phyloP scores from a whole-genome alignment of 2,113 vertebrate genomes.

The Burhinus oedicnemus region DNA sequence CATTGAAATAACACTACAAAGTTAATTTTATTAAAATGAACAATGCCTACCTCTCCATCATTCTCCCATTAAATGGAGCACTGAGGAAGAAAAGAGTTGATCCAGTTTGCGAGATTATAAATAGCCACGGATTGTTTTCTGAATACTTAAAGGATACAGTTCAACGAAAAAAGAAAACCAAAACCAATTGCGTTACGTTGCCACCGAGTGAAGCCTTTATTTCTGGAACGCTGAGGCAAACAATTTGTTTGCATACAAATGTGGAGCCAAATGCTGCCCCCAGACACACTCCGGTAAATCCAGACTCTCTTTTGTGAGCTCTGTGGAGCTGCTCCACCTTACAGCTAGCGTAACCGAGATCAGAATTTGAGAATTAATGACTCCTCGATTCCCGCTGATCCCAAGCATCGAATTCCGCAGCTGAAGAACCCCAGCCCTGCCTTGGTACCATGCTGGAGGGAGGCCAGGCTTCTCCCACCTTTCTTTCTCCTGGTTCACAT shows the following conservation, averaged over 20 bases:
- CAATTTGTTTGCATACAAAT: not conserved
- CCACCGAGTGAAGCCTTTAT: not conserved
- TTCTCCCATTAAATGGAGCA: not conserved
- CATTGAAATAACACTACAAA: constrained; percentile 13
- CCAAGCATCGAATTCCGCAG: not conserved
- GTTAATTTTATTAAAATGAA: constrained; percentile 66
- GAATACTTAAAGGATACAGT: not conserved
- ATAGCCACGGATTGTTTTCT: not conserved
- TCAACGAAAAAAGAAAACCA: not conserved
- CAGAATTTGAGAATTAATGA: not conserved
- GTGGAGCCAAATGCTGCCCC: not conserved
- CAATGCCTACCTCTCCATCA: not conserved
- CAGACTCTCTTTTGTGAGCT: not conserved
- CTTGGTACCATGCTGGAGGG: not conserved
- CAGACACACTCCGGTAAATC: not conserved
- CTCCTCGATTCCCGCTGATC: not conserved
- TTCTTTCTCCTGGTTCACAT: not conserved
- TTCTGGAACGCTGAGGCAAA: not conserved
- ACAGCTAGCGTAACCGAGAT: not conserved
- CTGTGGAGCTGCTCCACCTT: not conserved
- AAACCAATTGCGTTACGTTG: not conserved
- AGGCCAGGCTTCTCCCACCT: not conserved
- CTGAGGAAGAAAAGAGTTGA: not conserved
- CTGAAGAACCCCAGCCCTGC: not conserved
- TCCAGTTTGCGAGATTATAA: not conserved